Percentiles rank a stretch among this genome's conserved stretches.
phyloP scores from a whole-genome alignment of 1,140 invertebrate species.

The Anastrepha ludens region DNA sequence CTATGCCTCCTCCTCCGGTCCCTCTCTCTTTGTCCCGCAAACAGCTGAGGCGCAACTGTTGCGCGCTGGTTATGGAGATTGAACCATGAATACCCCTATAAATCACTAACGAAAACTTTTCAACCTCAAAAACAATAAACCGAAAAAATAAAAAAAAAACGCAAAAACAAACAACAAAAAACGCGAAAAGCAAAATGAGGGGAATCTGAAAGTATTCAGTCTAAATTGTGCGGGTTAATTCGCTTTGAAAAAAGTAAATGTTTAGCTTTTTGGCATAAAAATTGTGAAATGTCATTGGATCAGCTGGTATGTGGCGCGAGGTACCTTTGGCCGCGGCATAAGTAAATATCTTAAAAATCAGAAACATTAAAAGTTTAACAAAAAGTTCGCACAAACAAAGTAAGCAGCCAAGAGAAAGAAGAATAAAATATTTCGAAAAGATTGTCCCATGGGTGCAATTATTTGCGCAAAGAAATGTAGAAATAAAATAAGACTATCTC shows the following conservation, averaged over 20 bases:
- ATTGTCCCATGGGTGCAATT: conserved; percentile 39
- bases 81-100: conserved; percentile 46
- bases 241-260: conserved; percentile 35
- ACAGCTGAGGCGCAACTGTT: conserved; percentile 28
- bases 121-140: conserved; percentile 10
- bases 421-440: neutral
- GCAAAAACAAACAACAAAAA: neutral
- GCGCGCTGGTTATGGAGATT: conserved; percentile 13
- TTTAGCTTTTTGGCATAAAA: conserved; percentile 38
- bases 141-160: neutral
- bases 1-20: no score
- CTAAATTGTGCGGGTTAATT: conserved; percentile 46
- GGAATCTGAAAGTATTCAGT: neutral
- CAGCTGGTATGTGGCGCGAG: neutral
- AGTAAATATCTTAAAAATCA: conserved; percentile 41
- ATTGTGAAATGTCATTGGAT: conserved; percentile 34
- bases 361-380: neutral
- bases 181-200: neutral
- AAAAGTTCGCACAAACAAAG: neutral
- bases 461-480: neutral
- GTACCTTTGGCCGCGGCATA: neutral
- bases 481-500: neutral
- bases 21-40: neutral
- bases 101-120: conserved; percentile 43
- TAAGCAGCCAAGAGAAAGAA: neutral